phyloP scores from a whole-genome alignment of 2,888 invertebrate species.

The Bhutanitis thaidina region DNA sequence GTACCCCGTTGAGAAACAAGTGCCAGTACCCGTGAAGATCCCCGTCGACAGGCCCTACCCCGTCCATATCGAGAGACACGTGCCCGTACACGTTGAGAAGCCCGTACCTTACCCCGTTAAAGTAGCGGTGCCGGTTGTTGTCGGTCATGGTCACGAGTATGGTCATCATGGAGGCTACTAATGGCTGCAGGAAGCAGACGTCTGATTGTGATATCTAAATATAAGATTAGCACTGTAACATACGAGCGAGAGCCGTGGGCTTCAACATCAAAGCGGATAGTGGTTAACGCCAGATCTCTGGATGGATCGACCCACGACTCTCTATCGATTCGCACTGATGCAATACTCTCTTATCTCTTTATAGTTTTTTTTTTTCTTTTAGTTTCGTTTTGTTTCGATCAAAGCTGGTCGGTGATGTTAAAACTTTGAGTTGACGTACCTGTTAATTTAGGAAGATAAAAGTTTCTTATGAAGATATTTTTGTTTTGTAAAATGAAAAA shows the following conservation, averaged over 20 bases:
- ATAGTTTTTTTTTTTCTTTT: constrained; percentile 42
- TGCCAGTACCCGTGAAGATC: constrained; percentile 82
- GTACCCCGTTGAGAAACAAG: constrained; percentile 77
- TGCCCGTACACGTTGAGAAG: constrained; percentile 83
- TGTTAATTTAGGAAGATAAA: constrained; percentile 63
- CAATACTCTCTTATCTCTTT: constrained; percentile 58
- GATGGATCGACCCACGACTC: constrained; percentile 45
- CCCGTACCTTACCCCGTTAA: constrained; percentile 83
- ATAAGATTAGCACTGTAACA: constrained; percentile 68
- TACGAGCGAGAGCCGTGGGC: constrained; percentile 53
- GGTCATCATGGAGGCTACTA: constrained; percentile 77
- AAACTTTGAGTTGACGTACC: constrained; percentile 74
- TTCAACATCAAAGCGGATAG: constrained; percentile 51
- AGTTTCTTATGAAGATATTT: constrained; percentile 30
- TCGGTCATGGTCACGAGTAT: constrained; percentile 73
- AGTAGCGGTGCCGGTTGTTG: constrained; percentile 77
- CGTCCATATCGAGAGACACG: constrained; percentile 81
- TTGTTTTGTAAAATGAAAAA: constrained; percentile 39
- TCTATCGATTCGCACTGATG: constrained; percentile 59
- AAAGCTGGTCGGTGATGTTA: constrained; percentile 53
- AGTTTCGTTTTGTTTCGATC: constrained; percentile 51
- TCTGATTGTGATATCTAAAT: constrained; percentile 78
- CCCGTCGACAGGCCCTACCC: constrained; percentile 82
- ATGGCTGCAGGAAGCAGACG: constrained; percentile 75
- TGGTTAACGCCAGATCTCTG: constrained; percentile 45